Evolutionary conservation across 1,140 invertebrate genomes (phyloP).

Genomic region (Drosophila nannoptera): DNA sequence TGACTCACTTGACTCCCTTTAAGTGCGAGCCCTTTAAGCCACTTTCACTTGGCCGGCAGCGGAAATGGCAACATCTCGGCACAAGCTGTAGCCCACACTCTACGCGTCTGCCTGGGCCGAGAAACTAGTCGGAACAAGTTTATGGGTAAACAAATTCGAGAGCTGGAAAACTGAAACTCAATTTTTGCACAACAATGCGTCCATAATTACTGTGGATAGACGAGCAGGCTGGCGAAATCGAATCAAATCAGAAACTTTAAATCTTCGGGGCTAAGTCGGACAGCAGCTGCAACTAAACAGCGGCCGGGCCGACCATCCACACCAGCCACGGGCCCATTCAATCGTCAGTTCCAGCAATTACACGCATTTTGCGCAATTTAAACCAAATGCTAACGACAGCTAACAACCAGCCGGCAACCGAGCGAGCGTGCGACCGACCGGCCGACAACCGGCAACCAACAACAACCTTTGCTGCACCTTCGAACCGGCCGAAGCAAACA

Average conservation of each 20-base stretch:
- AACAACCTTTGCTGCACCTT: constrained; percentile 74
- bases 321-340: constrained; percentile 64
- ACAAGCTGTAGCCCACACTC: constrained; percentile 10
- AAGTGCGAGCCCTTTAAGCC: constrained; percentile 1
- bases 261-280: constrained; percentile 46
- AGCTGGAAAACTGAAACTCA: constrained; percentile 61
- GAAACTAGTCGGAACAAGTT: constrained; percentile 50
- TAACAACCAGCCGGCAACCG: constrained; percentile 55
- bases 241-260: constrained; percentile 75
- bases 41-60: constrained; percentile 35
- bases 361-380: constrained; percentile 79
- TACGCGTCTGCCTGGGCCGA: constrained; percentile 9
- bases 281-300: constrained; percentile 41
- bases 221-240: constrained; percentile 27
- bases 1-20: not conserved
- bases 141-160: constrained; percentile 60
- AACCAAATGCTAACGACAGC: constrained; percentile 78
- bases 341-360: constrained; percentile 77
- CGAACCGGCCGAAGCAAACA: constrained; percentile 34
- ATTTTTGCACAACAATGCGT: constrained; percentile 74
- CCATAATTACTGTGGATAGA: constrained; percentile 62
- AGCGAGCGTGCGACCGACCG: constrained; percentile 52
- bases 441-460: constrained; percentile 58
- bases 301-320: constrained; percentile 8
- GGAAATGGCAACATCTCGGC: constrained; percentile 25